A percentile compares a stretch with the other conserved stretches of the same genome.
Conservation (phyloP, 2,888 invertebrate species). For the Philereme vetulata region DNA sequence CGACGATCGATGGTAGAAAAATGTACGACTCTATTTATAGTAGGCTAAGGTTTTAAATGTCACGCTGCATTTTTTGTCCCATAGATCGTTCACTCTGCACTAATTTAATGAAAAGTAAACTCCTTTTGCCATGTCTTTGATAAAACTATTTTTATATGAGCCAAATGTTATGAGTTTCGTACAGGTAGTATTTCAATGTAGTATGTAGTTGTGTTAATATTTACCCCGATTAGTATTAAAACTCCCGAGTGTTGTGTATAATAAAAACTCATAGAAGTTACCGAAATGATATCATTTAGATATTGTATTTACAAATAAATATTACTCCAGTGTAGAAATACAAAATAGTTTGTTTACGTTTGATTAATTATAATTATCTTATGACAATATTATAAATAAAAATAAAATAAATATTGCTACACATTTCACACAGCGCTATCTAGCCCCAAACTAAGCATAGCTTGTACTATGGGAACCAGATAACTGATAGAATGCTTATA, state of each 20-base stretch:
- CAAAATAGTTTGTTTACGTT: not conserved
- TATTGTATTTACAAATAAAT: too few relatives aligned
- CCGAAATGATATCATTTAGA: too few relatives aligned
- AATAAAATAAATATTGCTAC: too few relatives aligned
- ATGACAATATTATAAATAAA: slow-evolving; percentile 11
- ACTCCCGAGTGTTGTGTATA: too few relatives aligned
- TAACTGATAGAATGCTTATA: too few relatives aligned
- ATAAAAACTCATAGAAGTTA: too few relatives aligned
- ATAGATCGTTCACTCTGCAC: slow-evolving; percentile 10
- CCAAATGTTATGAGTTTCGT: not conserved
- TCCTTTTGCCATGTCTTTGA: slow-evolving; percentile 24
- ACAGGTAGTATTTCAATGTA: not conserved
- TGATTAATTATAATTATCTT: slow-evolving; percentile 4
- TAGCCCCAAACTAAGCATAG: too few relatives aligned
- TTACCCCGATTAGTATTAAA: too few relatives aligned
- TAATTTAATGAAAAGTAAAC: slow-evolving; percentile 6
- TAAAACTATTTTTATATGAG: slow-evolving; percentile 12
- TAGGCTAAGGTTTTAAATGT: slow-evolving; percentile 15
- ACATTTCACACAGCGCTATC: too few relatives aligned
- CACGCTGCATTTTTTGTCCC: slow-evolving; percentile 10
- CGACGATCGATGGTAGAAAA: slow-evolving; percentile 18
- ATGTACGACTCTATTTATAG: slow-evolving; percentile 22
- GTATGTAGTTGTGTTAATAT: not conserved
- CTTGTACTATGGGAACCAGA: too few relatives aligned
- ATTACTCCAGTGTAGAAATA: too few relatives aligned